Evolutionary conservation across 1,140 invertebrate genomes (phyloP).

Genomic region (Drosophila subobscura): DNA sequence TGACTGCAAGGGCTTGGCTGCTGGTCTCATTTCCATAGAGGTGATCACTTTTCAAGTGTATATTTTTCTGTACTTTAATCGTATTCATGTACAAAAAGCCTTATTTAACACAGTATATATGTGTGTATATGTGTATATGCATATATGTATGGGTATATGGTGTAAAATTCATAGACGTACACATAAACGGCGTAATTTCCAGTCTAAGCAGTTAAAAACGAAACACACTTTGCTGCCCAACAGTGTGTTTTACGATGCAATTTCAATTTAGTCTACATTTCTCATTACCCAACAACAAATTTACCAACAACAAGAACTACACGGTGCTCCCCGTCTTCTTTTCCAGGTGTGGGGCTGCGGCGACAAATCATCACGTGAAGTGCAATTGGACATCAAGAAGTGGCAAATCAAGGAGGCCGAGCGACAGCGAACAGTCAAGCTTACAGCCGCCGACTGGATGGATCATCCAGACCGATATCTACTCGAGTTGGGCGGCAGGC

Average conservation of each 20-base stretch:
- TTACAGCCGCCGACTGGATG: slow-evolving; percentile 93
- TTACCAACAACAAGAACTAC: slow-evolving; percentile 74
- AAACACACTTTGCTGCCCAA: slow-evolving; percentile 33
- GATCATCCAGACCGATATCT: slow-evolving; percentile 95
- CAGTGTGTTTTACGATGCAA: slow-evolving; percentile 25
- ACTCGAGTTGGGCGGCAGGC: slow-evolving; percentile 92
- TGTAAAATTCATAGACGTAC: slow-evolving; percentile 64
- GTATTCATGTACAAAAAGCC: slow-evolving; percentile 68
- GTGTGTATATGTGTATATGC: slow-evolving; percentile 49
- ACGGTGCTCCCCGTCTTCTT: slow-evolving; percentile 13
- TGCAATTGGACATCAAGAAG: slow-evolving; percentile 93
- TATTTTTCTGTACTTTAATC: slow-evolving; percentile 60
- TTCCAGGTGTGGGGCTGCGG: slow-evolving; percentile 93
- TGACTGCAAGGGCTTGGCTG: slow-evolving; percentile 87
- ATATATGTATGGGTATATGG: slow-evolving; percentile 48
- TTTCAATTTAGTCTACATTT: slow-evolving; percentile 70
- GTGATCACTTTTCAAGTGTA: slow-evolving; percentile 74
- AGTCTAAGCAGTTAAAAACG: slow-evolving; percentile 71
- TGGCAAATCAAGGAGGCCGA: slow-evolving; percentile 95
- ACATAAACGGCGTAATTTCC: slow-evolving; percentile 52
- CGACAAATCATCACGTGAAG: slow-evolving; percentile 89
- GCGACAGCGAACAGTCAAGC: slow-evolving; percentile 90
- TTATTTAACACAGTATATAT: slow-evolving; percentile 71
- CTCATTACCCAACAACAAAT: slow-evolving; percentile 48
- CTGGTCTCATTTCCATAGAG: slow-evolving; percentile 86